Conservation (phyloP, 2,888 invertebrate genomes). For the Frankliniella intonsa region DNA sequence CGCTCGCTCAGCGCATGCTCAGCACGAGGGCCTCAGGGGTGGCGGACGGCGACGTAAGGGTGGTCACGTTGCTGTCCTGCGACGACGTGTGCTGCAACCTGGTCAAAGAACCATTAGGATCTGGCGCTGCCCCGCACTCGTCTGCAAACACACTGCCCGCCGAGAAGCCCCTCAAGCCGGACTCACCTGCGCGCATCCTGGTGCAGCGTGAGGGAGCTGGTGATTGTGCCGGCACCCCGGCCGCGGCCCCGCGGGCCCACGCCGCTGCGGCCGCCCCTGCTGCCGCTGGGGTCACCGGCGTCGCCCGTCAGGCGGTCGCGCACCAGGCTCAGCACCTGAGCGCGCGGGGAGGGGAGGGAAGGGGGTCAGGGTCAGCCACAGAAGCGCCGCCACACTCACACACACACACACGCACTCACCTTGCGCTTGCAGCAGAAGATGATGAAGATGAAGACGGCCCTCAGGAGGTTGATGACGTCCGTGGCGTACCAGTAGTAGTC, state of each 20-base stretch:
- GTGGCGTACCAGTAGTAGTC: slow-evolving; percentile 41
- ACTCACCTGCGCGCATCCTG: background rate
- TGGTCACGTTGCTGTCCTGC: background rate
- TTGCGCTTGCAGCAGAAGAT: slow-evolving; percentile 43
- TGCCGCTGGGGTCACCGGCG: background rate
- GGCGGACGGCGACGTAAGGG: background rate
- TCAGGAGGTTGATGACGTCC: slow-evolving; percentile 42
- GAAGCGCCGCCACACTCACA: background rate
- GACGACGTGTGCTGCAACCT: slow-evolving; percentile 8
- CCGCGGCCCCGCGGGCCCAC: background rate
- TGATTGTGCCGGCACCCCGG: background rate
- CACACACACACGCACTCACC: slow-evolving; percentile 20
- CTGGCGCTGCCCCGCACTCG: background rate
- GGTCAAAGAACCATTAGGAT: background rate
- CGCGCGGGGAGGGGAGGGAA: background rate
- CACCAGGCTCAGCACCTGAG: background rate
- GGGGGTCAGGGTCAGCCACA: background rate
- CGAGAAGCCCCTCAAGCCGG: background rate
- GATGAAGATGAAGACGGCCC: slow-evolving; percentile 43
- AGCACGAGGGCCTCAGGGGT: background rate
- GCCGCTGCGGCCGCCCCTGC: background rate
- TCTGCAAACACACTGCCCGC: background rate
- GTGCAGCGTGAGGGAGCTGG: slow-evolving; percentile 3
- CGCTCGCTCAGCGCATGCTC: background rate
- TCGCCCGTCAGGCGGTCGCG: background rate